Conservation (phyloP, 2,113 vertebrate species). For the Sciurus niger region DNA sequence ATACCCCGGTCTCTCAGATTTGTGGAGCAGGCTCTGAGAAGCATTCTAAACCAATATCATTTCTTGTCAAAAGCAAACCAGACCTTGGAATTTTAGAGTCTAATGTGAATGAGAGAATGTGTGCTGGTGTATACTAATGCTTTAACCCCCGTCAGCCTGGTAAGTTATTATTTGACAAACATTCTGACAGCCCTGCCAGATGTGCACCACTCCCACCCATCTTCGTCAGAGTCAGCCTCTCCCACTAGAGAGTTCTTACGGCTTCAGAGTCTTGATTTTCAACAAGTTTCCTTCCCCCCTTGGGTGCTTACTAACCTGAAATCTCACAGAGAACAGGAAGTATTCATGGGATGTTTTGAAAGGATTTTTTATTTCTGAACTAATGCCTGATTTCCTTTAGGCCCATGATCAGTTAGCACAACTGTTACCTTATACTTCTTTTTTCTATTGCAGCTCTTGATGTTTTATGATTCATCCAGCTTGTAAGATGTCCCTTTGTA, state of each 20-base stretch:
- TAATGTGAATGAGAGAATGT: constrained; percentile 62
- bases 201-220: neutral
- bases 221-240: neutral
- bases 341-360: constrained; percentile 3
- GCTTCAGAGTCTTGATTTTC: constrained; percentile 60
- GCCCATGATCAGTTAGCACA: constrained; percentile 53
- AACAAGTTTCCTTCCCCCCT: neutral
- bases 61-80: constrained; percentile 69
- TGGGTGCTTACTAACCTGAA: constrained; percentile 49
- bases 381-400: constrained; percentile 61
- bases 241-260: constrained; percentile 33
- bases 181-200: neutral
- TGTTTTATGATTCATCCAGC: constrained; percentile 60
- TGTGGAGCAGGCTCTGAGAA: constrained; percentile 30
- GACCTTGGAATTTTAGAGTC: constrained; percentile 65
- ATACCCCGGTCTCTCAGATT: constrained; percentile 60
- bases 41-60: constrained; percentile 71
- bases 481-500: constrained; percentile 68
- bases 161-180: constrained; percentile 27
- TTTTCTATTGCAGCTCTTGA: constrained; percentile 44
- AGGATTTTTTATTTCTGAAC: constrained; percentile 34
- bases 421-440: constrained; percentile 20
- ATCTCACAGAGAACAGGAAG: constrained; percentile 35
- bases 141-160: neutral
- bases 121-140: constrained; percentile 54